Evolutionary conservation across 2,888 invertebrate species (phyloP), one percentile per base, ranked within the genome.

Genomic region (Lycocerus yunnanus): DNA sequence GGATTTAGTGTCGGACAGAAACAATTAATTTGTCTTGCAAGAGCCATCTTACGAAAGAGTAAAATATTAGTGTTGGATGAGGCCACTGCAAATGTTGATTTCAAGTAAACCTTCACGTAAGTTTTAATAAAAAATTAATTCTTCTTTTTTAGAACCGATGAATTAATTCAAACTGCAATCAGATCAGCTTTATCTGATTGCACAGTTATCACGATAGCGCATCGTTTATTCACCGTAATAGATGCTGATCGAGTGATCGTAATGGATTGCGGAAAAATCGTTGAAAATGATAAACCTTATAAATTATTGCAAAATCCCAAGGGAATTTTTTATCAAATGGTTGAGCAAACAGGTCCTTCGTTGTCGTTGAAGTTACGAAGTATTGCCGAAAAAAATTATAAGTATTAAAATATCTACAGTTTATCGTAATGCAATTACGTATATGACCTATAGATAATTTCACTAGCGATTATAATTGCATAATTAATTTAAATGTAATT

Each of bases 11-110:
- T 97, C 8, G 97, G 97, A 0, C 97, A 97, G 85, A 89, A 96
- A 11, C 97, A 97, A 85, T 88, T 97, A 68, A 92, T 97, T 66
- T 97, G 97, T 84, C 88, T 97, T 74, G 97, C 97, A 0, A 90
- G 97, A 69, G 97, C 97, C 27, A 94, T 97, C 81, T 88, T 97
- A 15, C 90, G 94, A 15, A 93, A 93, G 78, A 96, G 96, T 86
- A 92, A 91, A 78, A 93, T 97, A 79, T 89, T 97, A 0, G 93
- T 97, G 78, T 89, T 97, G 80, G 97, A 97, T 84, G 97, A 97
- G 86, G 97, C 97, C 13, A 97, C 97, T 0, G 96, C 97, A 1
- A 97, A 97, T 85, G 96, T 97, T 9, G 97, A 97, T 87, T 95
- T 94, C 10, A 93, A 94, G 90, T 93, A 83, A 90, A 90, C 88